Percentiles rank a stretch among this genome's conserved stretches.
Evolutionary conservation across 2,888 invertebrate species (phyloP).

Genomic region (Stenoptilia bipunctidactyla): DNA sequence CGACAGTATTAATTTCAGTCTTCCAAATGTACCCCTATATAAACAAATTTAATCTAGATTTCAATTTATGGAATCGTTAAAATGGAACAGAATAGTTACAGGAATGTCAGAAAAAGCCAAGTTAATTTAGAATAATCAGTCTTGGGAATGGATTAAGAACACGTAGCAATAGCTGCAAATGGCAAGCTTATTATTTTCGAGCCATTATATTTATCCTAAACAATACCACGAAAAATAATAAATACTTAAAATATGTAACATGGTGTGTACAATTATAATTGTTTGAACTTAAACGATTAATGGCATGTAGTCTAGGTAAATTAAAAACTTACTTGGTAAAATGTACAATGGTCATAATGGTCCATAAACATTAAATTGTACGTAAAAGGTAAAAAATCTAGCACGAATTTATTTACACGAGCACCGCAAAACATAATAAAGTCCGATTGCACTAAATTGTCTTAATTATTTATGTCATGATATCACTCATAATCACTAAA

Average conservation of each 20-base stretch:
- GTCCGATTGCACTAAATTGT: slow-evolving; percentile 9
- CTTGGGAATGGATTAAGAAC: slow-evolving; percentile 52
- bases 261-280: slow-evolving; percentile 24
- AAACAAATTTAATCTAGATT: neutral
- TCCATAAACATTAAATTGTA: slow-evolving; percentile 51
- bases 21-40: slow-evolving; percentile 24
- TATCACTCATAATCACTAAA: slow-evolving; percentile 40
- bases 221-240: slow-evolving; percentile 24
- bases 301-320: slow-evolving; percentile 19
- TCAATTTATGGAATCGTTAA: slow-evolving; percentile 7
- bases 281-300: slow-evolving; percentile 15
- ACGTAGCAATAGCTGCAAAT: slow-evolving; percentile 26
- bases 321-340: slow-evolving; percentile 23
- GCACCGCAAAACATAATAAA: slow-evolving; percentile 51
- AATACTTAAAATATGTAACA: slow-evolving; percentile 55
- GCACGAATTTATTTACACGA: slow-evolving; percentile 64
- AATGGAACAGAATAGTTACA: slow-evolving; percentile 26
- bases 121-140: slow-evolving; percentile 68
- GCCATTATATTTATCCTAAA: slow-evolving; percentile 20
- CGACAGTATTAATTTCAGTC: slow-evolving; percentile 39
- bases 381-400: slow-evolving; percentile 67
- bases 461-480: slow-evolving; percentile 26
- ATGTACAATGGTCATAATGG: slow-evolving; percentile 53
- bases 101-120: slow-evolving; percentile 47
- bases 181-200: slow-evolving; percentile 29